Evolutionary conservation across 2,797 vertebrate genomes (phyloP).

Genomic region (Erpetoichthys calabaricus): DNA sequence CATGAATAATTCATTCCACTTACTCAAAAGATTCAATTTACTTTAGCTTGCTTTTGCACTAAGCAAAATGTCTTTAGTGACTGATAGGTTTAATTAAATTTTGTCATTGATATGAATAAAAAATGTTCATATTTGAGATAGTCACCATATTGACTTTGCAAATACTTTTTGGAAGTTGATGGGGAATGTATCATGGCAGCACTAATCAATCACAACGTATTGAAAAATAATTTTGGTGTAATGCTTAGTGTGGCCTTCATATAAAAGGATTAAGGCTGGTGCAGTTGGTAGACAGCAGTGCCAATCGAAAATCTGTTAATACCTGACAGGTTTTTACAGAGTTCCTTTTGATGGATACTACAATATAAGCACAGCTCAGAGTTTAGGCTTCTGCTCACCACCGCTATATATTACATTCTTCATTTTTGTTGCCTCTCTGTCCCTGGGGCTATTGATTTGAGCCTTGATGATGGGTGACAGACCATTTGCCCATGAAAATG

Average conservation of each 20-base stretch:
- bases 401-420: background rate
- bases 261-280: background rate
- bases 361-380: conserved; percentile 2
- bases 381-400: background rate
- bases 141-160: conserved; percentile 22
- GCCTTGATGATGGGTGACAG: conserved; percentile 30
- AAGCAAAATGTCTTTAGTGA: conserved; percentile 34
- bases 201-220: background rate
- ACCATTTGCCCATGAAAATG: conserved; percentile 28
- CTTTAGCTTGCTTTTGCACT: conserved; percentile 24
- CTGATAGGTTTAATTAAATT: conserved; percentile 47
- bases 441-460: conserved; percentile 33
- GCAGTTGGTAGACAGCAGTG: background rate
- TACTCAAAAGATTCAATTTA: conserved; percentile 40
- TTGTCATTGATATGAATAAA: conserved; percentile 38
- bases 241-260: background rate
- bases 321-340: conserved; percentile 4
- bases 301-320: conserved; percentile 6
- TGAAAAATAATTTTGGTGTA: conserved; percentile 1
- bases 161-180: conserved; percentile 19
- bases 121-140: conserved; percentile 30
- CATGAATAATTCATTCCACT: conserved; percentile 46
- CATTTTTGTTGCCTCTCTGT: conserved; percentile 12
- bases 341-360: background rate
- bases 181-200: background rate